Base-by-base conservation (phyloP, 2,113 vertebrate genomes). In the Gila orcuttii region DNA sequence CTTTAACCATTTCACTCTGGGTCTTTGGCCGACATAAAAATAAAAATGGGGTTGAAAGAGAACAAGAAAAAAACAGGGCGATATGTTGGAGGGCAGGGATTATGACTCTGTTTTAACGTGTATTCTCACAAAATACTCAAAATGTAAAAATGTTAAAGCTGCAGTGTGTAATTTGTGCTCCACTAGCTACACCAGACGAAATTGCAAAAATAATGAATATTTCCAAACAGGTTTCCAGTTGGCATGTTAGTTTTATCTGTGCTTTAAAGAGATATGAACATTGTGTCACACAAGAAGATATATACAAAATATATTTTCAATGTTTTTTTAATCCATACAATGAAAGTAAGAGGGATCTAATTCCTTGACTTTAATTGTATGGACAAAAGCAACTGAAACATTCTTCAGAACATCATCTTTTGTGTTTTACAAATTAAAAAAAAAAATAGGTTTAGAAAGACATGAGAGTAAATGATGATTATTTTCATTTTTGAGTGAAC, bases 1-100 rank as follows among this genome's bases (percentile, higher is more conserved):
- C 90, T 93, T 96, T 96, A 96, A 96, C 95, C 85, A 50, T 91
- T 93, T 93, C 91, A 90, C 89, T 90, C 88, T 90, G 86, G 86
- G 87, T 83, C 57, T 80, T 60, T 71, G 57, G 77, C 85, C 66
- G 77, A 69, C 28, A 86, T 64, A 71, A 71, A 71, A 76, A 74
- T 25, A 71, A 59, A 80, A 62, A 81, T 57, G 13, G 60, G 33
- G 13, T 66, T 55, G n/a, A 23, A 31, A 69, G 28, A 82, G 28
- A 69, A 19, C 60, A 69, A 68, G 71, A 45, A 12, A 52, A 33
- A 52, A 52, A 33, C 19, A 12, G 2, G 25, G 31, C 2, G 21
- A 64, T 62, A 60, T 50, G n/a, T 4, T 12, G 31, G 47, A 21
- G 25, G 50, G 42, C 42, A 74, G 71, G 42, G 11, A n/a, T 23